phyloP scores from a whole-genome alignment of 2,113 vertebrate genomes.

The Microcebus griseorufus region DNA sequence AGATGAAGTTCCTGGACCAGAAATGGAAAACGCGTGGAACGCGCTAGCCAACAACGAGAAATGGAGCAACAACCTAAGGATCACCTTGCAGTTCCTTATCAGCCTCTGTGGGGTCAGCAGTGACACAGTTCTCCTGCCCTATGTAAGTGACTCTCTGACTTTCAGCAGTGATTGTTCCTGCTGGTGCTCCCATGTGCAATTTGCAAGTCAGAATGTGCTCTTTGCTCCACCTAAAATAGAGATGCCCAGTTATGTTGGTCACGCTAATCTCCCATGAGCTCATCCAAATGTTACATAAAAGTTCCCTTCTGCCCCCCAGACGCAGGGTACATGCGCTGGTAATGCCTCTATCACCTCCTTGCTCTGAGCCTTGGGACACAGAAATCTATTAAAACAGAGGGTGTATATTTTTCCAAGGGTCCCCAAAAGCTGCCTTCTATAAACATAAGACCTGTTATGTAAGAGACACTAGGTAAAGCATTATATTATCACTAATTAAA shows the following conservation, averaged over 20 bases:
- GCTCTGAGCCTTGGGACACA: background rate
- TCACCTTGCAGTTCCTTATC: slow-evolving; percentile 96
- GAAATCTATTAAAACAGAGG: background rate
- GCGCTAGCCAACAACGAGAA: slow-evolving; percentile 97
- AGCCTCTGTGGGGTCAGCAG: slow-evolving; percentile 98
- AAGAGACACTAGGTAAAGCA: background rate
- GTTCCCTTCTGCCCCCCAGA: slow-evolving; percentile 7
- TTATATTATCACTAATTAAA: background rate
- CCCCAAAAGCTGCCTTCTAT: background rate
- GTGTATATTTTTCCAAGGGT: background rate
- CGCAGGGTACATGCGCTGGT: background rate
- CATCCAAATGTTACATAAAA: background rate
- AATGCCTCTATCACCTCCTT: background rate
- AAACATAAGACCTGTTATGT: background rate
- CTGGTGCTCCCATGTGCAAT: background rate
- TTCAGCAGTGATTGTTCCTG: background rate
- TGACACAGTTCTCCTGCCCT: slow-evolving; percentile 94
- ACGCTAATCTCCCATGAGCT: background rate
- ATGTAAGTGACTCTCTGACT: slow-evolving; percentile 86
- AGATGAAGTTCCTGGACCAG: slow-evolving; percentile 96
- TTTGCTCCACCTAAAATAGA: background rate
- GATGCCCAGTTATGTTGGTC: background rate
- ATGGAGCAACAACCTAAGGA: slow-evolving; percentile 96
- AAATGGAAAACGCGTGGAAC: slow-evolving; percentile 99
- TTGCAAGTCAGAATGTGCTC: background rate